Evolutionary conservation across 2,113 vertebrate genomes (phyloP), one percentile per base, ranked within the genome.

Genomic region (Takifugu bimaculatus): DNA sequence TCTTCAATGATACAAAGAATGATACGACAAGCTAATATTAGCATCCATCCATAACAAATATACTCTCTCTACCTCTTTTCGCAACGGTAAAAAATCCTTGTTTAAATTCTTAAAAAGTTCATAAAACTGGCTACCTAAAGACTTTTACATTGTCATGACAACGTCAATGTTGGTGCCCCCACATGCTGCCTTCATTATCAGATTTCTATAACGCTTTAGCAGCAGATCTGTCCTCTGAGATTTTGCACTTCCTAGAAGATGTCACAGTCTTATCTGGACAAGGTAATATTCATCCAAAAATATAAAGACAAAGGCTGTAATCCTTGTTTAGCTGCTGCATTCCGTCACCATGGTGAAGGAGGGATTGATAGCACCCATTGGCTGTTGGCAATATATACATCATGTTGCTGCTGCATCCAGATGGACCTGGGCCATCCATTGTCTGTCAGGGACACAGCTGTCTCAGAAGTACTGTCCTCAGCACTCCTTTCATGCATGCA

Each of bases 361-460:
- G 80, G 88, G 94, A 96, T 96, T 95, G 93, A 96, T 96, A 92
- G 93, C 92, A 90, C 91, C 91, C 93, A 93, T 93, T 93, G 94
- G 77, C 93, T 90, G 90, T 92, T 94, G 91, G 94, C 94, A 93
- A 93, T 93, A 94, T 95, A 94, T 95, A 95, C 93, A 96, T 97
- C 94, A 95, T 94, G 94, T 94, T 93, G 93, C 92, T 93, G 93
- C 91, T 91, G 93, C 92, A 89, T 93, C 94, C 94, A 95, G 94
- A 97, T 96, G 93, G 94, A 94, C 91, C 91, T 82, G 90, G 93
- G 93, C 93, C 93, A 96, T 96, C 92, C 92, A 96, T 97, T 93
- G 92, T 92, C 91, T 95, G 94, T 95, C 95, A 97, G 94, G 94
- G 94, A 93, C 94, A 91, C 94, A 94, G 95, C 95, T 96, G 94